Evolutionary conservation across 2,797 vertebrate species (phyloP).

Genomic region (Amazonetta brasiliensis): DNA sequence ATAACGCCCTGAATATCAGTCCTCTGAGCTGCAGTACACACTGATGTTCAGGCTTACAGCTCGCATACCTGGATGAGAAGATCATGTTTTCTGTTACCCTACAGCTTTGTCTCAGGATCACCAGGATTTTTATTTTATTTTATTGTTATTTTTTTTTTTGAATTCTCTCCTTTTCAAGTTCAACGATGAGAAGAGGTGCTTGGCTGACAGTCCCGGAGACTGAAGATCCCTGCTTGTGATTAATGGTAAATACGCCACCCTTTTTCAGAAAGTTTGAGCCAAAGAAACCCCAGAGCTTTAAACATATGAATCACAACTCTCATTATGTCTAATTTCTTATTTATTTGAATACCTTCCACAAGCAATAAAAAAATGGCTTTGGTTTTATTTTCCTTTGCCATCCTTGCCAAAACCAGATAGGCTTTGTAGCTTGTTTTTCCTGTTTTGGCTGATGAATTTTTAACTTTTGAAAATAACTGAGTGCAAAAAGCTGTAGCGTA

Average conservation of each 20-base stretch:
- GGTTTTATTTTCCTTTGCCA: not conserved
- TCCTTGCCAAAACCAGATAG: not conserved
- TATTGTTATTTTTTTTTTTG: no score
- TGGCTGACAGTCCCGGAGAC: not conserved
- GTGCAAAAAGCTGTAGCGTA: not conserved
- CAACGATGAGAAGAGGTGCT: not conserved
- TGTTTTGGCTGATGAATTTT: not conserved
- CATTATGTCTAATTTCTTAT: not conserved
- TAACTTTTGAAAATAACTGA: not conserved
- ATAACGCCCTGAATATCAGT: not conserved
- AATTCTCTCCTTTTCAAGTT: not conserved
- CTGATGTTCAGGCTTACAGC: not conserved
- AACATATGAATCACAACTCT: not conserved
- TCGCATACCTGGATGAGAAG: not conserved
- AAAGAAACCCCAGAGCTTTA: slow-evolving; percentile 12
- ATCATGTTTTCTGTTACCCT: not conserved
- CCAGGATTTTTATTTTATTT: not conserved
- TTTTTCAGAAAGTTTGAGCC: not conserved
- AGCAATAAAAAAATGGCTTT: not conserved
- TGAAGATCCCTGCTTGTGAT: not conserved
- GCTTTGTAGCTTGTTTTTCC: not conserved
- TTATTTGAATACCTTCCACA: slow-evolving; percentile 23
- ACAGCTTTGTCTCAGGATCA: not conserved
- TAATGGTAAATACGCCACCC: not conserved
- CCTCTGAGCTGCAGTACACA: not conserved